Conservation (phyloP, 2,113 vertebrate species). For the Redunca redunca region DNA sequence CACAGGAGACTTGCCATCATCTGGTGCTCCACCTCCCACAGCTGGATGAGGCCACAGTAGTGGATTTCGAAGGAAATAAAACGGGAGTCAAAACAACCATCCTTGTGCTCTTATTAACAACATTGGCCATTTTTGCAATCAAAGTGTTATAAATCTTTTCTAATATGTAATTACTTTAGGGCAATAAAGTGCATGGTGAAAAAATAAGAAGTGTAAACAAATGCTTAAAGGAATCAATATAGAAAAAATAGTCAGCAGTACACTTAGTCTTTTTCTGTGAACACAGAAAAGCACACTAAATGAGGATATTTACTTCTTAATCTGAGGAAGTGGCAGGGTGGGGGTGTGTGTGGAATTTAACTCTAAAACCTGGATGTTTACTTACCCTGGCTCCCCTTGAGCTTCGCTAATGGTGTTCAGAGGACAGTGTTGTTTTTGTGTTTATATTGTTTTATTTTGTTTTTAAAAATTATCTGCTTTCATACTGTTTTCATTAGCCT, state of each 20-base stretch:
- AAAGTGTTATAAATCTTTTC: neutral
- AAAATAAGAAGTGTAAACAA: neutral
- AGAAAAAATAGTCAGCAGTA: neutral
- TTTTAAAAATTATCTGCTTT: neutral
- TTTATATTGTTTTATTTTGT: neutral
- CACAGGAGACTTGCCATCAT: neutral
- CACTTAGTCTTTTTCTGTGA: neutral
- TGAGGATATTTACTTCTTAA: neutral
- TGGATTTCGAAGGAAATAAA: neutral
- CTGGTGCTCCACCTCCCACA: neutral
- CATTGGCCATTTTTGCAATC: neutral
- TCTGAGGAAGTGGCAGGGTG: fast-evolving
- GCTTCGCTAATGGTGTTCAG: neutral
- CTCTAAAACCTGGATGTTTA: neutral
- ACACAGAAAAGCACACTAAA: neutral
- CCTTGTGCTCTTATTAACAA: neutral
- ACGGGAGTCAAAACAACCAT: neutral
- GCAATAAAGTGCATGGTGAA: neutral
- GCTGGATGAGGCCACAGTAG: neutral
- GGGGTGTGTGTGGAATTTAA: fast-evolving
- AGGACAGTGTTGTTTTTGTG: neutral
- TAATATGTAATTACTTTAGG: neutral
- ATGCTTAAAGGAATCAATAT: neutral
- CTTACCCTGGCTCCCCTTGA: neutral
- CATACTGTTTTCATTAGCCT: neutral